phyloP scores from a whole-genome alignment of 2,113 vertebrate species.

The Hippopotamus amphibius region DNA sequence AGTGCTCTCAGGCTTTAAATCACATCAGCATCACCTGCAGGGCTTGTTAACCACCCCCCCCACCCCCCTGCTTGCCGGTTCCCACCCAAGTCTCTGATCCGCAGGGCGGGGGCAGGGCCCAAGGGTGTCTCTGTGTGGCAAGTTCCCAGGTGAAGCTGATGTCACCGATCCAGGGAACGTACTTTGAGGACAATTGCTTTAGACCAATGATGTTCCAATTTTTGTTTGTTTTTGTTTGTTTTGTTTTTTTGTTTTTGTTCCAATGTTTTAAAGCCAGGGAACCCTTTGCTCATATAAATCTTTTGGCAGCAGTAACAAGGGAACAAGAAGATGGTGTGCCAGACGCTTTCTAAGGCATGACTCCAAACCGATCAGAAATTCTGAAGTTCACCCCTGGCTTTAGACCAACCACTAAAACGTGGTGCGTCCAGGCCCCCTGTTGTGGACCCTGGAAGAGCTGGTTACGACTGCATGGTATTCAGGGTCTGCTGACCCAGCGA shows the following conservation, averaged over 20 bases:
- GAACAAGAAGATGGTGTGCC: neutral
- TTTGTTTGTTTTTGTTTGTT: neutral
- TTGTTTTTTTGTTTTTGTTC: too few relatives aligned
- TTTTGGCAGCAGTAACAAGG: neutral
- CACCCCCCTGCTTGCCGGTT: too few relatives aligned
- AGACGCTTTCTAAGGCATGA: neutral
- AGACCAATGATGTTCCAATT: neutral
- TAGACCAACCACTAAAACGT: neutral
- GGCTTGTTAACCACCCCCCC: neutral
- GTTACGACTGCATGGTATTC: neutral
- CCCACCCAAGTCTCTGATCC: neutral
- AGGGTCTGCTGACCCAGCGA: accelerated
- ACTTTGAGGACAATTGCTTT: neutral
- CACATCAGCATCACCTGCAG: accelerated
- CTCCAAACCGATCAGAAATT: neutral
- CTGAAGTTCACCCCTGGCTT: neutral
- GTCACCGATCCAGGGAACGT: neutral
- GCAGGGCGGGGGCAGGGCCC: neutral
- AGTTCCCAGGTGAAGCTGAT: neutral
- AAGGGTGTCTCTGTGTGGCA: neutral
- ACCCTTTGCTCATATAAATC: neutral
- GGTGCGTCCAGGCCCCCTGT: neutral
- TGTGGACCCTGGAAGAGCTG: neutral
- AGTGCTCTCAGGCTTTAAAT: neutral
- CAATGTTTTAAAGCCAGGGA: neutral